Evolutionary conservation across 2,888 invertebrate genomes (phyloP).

Genomic region (Heliconius erato): DNA sequence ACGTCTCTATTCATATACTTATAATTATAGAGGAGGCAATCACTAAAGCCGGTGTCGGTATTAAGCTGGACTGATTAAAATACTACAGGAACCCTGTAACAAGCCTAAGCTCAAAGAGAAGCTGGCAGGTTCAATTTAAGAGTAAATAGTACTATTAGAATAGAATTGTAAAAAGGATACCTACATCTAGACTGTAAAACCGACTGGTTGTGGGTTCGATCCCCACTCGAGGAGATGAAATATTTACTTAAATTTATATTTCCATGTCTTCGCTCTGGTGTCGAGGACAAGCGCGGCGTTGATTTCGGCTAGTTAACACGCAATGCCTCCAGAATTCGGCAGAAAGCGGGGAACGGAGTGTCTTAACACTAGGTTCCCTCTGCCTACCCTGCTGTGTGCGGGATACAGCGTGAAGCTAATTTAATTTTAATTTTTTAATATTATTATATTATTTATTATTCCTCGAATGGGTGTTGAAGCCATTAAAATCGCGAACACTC

Average conservation of each 20-base stretch:
- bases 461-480: neutral
- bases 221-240: too few relatives aligned
- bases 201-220: too few relatives aligned
- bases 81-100: conserved; percentile 46
- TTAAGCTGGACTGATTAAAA: conserved; percentile 47
- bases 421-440: neutral
- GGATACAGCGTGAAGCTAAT: too few relatives aligned
- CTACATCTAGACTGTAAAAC: neutral
- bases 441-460: neutral
- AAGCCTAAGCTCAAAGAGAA: conserved; percentile 48
- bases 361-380: too few relatives aligned
- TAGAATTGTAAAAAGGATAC: neutral
- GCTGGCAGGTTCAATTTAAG: conserved; percentile 39
- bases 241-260: too few relatives aligned
- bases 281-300: too few relatives aligned
- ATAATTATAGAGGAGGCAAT: neutral
- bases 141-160: neutral
- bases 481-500: neutral
- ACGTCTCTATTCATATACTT: too few relatives aligned
- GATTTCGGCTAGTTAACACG: too few relatives aligned
- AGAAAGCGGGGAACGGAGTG: too few relatives aligned
- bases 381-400: too few relatives aligned
- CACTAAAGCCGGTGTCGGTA: conserved; percentile 25
- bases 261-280: too few relatives aligned
- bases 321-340: too few relatives aligned